Base-by-base conservation (phyloP, 2,113 vertebrate genomes). In the Halcyon malimbica region DNA sequence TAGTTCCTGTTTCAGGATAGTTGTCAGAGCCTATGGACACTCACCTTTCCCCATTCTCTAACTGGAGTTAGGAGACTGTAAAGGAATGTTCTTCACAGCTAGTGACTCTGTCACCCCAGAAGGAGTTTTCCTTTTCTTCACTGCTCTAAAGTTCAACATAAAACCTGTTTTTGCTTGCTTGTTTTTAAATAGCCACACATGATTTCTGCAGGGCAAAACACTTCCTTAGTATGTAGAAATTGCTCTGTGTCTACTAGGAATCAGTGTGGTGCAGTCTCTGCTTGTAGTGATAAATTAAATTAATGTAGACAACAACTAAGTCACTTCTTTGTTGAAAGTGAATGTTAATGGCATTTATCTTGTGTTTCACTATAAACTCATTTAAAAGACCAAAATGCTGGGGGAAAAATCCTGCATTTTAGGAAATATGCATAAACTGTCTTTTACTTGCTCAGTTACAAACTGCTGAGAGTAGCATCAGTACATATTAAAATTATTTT, bases 331-430 rank as follows among this genome's bases (percentile, higher is more conserved):
- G 63, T 54, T 94, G 80, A 82, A 94, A 92, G 29, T 92, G 78
- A 95, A 92, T 81, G 57, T 50, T 89, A 92, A 97, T 92, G 90
- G 76, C 67, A 82, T 87, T 90, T 95, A 62, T 94, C 68, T 68
- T 50, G 46, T 64, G 64, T 51, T 95, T 95, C 80, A 53, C 56
- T 77, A 93, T 92, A 87, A 95, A 94, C 41, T 82, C n/a, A 82
- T 94, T 90, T 68, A 62, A 92, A 91, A 84, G 39, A 91, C 75
- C 41, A 92, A 67, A 93, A 60, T 70, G 56, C 62, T 79, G 23
- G 21, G 18, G 69, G 39, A 21, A 23, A 65, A 77, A 29, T 20
- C 10, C 15, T 83, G 5, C 63, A 78, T 76, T 94, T 89, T 57
- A 75, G 29, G 35, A 85, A 95, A 91, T 42, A 59, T 25, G 16